Evolutionary conservation across 2,797 vertebrate genomes (phyloP).

Genomic region (Acrocephalus scirpaceus): DNA sequence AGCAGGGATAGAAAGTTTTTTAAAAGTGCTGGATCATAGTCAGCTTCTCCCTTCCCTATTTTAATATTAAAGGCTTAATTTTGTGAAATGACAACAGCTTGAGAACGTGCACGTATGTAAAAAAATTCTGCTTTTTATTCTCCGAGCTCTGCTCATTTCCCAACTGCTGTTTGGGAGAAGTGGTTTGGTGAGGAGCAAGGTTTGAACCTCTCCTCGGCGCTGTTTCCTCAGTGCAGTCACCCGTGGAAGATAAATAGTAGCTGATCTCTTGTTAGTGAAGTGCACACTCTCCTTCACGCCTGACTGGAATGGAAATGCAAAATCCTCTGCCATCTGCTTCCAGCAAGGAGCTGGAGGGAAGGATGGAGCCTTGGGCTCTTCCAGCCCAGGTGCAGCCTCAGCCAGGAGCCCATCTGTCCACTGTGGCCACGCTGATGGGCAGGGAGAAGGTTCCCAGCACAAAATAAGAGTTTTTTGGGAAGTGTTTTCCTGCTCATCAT

Average conservation of each 20-base stretch:
- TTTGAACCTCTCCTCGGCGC: background rate
- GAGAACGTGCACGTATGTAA: fast-evolving
- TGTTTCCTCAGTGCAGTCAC: background rate
- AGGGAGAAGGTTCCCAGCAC: background rate
- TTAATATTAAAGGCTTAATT: background rate
- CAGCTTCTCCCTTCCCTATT: background rate
- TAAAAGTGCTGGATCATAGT: fast-evolving
- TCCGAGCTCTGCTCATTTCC: background rate
- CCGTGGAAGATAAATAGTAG: constrained; percentile 12
- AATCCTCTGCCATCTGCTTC: constrained; percentile 8
- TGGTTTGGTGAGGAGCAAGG: background rate
- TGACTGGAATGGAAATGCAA: background rate
- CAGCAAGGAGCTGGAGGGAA: background rate
- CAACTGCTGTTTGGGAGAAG: background rate
- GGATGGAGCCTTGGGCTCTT: background rate
- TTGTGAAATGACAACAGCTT: background rate
- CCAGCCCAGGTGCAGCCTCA: background rate
- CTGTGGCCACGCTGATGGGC: fast-evolving
- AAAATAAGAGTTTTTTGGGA: background rate
- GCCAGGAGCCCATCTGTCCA: background rate
- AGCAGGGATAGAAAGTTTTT: background rate
- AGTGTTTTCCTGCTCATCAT: fast-evolving
- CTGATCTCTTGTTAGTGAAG: constrained; percentile 3
- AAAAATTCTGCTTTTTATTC: background rate
- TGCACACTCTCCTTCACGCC: background rate